phyloP scores from a whole-genome alignment of 2,797 vertebrate species.

The Miichthys miiuy region DNA sequence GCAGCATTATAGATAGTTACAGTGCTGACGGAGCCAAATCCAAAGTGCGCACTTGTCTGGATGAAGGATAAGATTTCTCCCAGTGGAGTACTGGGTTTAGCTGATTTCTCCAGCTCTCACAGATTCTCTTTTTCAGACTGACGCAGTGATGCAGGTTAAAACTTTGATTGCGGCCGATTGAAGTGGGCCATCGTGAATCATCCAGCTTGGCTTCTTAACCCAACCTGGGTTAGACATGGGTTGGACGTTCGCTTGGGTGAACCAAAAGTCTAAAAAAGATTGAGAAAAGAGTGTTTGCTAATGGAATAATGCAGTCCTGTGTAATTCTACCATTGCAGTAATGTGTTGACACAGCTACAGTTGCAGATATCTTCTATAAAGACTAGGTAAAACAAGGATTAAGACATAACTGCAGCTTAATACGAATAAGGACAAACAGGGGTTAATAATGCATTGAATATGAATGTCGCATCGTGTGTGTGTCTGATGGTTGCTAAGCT shows the following conservation, averaged over 20 bases:
- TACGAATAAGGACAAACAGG: background rate
- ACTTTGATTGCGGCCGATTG: conserved; percentile 1
- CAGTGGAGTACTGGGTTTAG: conserved; percentile 39
- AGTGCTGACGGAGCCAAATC: conserved; percentile 48
- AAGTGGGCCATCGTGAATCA: conserved; percentile 15
- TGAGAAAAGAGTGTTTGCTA: background rate
- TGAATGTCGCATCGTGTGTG: background rate
- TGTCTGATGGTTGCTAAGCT: background rate
- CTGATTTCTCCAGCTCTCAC: conserved; percentile 29
- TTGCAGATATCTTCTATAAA: background rate
- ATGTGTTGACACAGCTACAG: background rate
- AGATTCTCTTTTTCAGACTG: conserved; percentile 34
- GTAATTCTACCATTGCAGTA: background rate
- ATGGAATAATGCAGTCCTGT: background rate
- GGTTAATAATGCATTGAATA: background rate
- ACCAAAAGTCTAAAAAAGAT: background rate
- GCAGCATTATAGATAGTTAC: conserved; percentile 33
- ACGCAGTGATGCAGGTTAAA: conserved; percentile 28
- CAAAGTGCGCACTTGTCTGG: conserved; percentile 35
- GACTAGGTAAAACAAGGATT: background rate
- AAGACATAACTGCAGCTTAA: background rate
- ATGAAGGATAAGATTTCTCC: conserved; percentile 46
- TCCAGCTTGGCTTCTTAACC: background rate
- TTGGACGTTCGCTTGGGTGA: background rate
- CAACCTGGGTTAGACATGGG: background rate